These are phyloP conservation scores for Garra rufa DNA, from an alignment of 2,113 vertebrate genomes.

Conservation along the genomic window DNA sequence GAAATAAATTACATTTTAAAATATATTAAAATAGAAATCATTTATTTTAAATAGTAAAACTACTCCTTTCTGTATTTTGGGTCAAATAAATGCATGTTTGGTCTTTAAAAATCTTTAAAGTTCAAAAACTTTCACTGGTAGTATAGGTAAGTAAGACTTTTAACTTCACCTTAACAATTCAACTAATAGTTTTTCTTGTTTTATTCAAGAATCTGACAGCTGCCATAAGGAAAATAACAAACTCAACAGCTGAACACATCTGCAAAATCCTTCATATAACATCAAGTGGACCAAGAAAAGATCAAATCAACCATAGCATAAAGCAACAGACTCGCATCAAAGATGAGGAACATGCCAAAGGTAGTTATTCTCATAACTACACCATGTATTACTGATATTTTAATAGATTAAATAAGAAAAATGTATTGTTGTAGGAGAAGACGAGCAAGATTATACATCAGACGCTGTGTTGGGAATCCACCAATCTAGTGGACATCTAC, in stretches of 20 bases:
- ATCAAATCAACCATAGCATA: background rate
- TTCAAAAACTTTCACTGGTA: too few species aligned
- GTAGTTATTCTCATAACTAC: background rate
- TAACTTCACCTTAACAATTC: background rate
- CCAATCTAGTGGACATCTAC: background rate
- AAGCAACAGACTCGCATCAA: background rate
- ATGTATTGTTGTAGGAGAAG: background rate
- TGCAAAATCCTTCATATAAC: background rate
- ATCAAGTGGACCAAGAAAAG: background rate
- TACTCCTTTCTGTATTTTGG: too few species aligned
- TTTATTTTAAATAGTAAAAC: too few species aligned
- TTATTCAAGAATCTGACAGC: conserved; percentile 4
- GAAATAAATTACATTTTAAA: too few species aligned
- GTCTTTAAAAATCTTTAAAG: too few species aligned
- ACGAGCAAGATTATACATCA: background rate
- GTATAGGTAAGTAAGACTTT: background rate
- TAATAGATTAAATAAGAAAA: background rate
- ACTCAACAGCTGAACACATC: conserved; percentile 21
- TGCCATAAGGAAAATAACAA: background rate
- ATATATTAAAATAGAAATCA: too few species aligned
- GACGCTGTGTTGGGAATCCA: background rate
- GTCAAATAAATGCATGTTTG: too few species aligned
- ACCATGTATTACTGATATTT: background rate
- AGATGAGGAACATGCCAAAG: background rate
- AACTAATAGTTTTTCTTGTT: background rate